phyloP scores from a whole-genome alignment of 2,888 invertebrate genomes.

The Eupithecia abbreviata region DNA sequence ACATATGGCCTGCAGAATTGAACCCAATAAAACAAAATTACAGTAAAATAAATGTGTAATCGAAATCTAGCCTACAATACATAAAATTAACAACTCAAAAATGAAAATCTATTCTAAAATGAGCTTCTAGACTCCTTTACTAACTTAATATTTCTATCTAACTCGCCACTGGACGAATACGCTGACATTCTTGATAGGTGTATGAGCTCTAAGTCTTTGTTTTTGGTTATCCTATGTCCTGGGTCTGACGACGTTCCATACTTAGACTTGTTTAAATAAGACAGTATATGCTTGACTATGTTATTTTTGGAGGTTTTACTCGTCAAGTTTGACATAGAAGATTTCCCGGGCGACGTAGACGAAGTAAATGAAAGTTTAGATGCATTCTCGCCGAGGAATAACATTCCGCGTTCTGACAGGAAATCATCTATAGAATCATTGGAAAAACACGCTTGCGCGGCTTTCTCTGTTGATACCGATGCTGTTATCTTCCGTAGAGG shows the following conservation, averaged over 20 bases:
- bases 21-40: neutral
- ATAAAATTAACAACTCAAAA: slow-evolving; percentile 27
- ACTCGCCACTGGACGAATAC: slow-evolving; percentile 58
- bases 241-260: slow-evolving; percentile 64
- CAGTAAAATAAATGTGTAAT: slow-evolving; percentile 10
- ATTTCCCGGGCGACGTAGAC: slow-evolving; percentile 43
- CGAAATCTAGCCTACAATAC: slow-evolving; percentile 6
- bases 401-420: slow-evolving; percentile 65
- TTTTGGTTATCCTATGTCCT: slow-evolving; percentile 51
- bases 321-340: slow-evolving; percentile 49
- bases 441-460: slow-evolving; percentile 67
- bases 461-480: slow-evolving; percentile 62
- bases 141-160: slow-evolving; percentile 19
- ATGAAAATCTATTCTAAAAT: slow-evolving; percentile 48
- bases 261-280: slow-evolving; percentile 59
- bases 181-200: slow-evolving; percentile 68
- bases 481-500: neutral
- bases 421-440: slow-evolving; percentile 75
- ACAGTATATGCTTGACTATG: slow-evolving; percentile 61
- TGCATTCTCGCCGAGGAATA: slow-evolving; percentile 60
- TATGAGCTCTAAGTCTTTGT: slow-evolving; percentile 62
- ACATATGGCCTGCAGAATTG: neutral
- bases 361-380: slow-evolving; percentile 65
- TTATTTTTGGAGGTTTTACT: slow-evolving; percentile 72
- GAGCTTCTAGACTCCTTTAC: slow-evolving; percentile 65